Conservation (phyloP, 2,797 vertebrate genomes). For the Liparis tanakae region DNA sequence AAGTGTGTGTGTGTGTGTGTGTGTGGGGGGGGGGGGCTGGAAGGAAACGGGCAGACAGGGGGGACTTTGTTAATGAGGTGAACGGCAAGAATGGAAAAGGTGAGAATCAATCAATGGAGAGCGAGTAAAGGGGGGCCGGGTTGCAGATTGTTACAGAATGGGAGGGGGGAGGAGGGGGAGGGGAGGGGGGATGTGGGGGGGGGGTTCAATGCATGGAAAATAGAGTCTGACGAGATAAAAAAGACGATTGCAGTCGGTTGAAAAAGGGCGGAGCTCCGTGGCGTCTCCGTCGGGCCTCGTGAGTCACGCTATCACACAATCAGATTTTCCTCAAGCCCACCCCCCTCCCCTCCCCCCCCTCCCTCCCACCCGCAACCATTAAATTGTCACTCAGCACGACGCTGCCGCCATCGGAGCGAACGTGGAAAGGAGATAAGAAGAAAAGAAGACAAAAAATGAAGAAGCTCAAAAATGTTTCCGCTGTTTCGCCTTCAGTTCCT, state of each 20-base stretch:
- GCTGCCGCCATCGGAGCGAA: constrained; percentile 59
- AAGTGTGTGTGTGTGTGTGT: neutral
- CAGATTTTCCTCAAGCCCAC: no score
- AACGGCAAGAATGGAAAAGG: constrained; percentile 79
- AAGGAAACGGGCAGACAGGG: neutral
- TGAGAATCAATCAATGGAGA: constrained; percentile 83
- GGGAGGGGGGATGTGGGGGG: no score
- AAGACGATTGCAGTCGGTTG: constrained; percentile 66
- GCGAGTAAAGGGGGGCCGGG: constrained; percentile 64
- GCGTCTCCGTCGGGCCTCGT: no score
- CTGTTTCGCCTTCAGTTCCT: constrained; percentile 60
- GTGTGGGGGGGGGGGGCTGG: no score
- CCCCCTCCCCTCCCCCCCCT: no score
- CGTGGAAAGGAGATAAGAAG: constrained; percentile 2
- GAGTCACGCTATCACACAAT: no score
- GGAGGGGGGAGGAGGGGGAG: neutral
- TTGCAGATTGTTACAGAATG: constrained; percentile 64
- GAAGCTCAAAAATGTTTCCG: constrained; percentile 20
- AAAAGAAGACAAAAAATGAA: constrained; percentile 4
- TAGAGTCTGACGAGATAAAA: constrained; percentile 57
- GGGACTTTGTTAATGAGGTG: constrained; percentile 80
- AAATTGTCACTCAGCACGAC: constrained; percentile 62
- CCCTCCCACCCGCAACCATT: no score
- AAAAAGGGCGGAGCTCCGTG: constrained; percentile 18
- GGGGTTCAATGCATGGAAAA: constrained; percentile 64